These are phyloP conservation scores for Drosophila paranaensis DNA, from an alignment of 2,888 invertebrate genomes.

Conservation along the genomic window DNA sequence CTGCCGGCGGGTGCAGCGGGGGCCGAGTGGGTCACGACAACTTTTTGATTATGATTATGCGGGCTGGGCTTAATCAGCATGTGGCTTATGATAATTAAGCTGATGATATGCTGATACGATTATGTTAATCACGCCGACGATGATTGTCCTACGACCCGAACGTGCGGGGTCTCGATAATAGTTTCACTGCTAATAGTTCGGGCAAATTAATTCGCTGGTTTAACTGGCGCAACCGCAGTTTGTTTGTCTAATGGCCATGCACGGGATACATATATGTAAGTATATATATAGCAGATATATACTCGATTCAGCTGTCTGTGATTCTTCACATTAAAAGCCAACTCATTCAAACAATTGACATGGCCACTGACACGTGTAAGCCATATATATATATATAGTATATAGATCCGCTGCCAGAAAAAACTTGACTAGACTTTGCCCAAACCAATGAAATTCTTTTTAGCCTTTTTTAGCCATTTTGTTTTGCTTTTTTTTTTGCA, in stretches of 20 bases:
- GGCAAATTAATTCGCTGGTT: constrained; percentile 42
- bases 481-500: constrained; percentile 33
- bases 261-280: neutral
- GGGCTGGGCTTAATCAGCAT: constrained; percentile 49
- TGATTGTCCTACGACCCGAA: constrained; percentile 17
- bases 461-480: neutral
- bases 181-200: constrained; percentile 27
- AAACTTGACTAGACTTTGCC: constrained; percentile 55
- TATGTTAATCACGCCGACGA: constrained; percentile 37
- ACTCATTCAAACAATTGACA: constrained; percentile 74
- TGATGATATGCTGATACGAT: constrained; percentile 47
- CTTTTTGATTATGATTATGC: constrained; percentile 63
- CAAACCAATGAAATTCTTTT: constrained; percentile 15
- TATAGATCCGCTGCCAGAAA: constrained; percentile 7
- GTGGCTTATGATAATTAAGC: constrained; percentile 58
- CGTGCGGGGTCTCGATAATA: neutral
- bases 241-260: constrained; percentile 18
- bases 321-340: constrained; percentile 38
- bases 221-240: constrained; percentile 12
- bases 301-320: constrained; percentile 9
- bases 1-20: constrained; percentile 4
- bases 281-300: neutral
- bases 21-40: constrained; percentile 37
- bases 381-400: constrained; percentile 15
- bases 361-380: constrained; percentile 78